Evolutionary conservation across 2,888 invertebrate genomes (phyloP), one percentile per base, ranked within the genome.

Genomic region (Caenorhabditis imperialis): DNA sequence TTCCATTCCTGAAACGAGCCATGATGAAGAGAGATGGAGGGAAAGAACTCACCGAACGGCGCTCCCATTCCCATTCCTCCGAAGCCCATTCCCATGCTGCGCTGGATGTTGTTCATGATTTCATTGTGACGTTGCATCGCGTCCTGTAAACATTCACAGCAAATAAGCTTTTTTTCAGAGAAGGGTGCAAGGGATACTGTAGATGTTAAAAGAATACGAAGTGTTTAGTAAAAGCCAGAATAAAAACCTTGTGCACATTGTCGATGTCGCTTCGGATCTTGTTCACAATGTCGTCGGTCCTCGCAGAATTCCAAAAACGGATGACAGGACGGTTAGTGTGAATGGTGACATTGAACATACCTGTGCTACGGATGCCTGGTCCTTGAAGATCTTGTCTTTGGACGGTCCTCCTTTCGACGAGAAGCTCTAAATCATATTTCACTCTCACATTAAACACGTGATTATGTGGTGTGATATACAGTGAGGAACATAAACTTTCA

Each of bases 361-460:
- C 30, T 30, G 30, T 25, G 10, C 45, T 6, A 5, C 12, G 37
- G 37, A 22, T 18, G 35, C 37, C 23, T 2, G 16, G 7, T 4
- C 12, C 23, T 37, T 14, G 2, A 35, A 44, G 53, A 40, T 50
- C 20, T 63, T 37, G 30, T 55, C 27, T 7, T 27, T 8, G 7
- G 23, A 22, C 3, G 45, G 40, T 14, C 20, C 20, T 30, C 58
- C 55, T 18, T 33, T 44, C 4, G 57, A 60, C 44, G 62, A 71
- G 40, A 55, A 61, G 44, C 71, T 62, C 61, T 71, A 61, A 48
- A 70, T n/a, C n/a, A n/a, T n/a, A n/a, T n/a, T n/a, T n/a, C n/a
- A n/a, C n/a, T n/a, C n/a, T n/a, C n/a, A n/a, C n/a, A n/a, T n/a
- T n/a, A n/a, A n/a, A n/a, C n/a, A n/a, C n/a, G n/a, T n/a, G n/a